Conservation (phyloP, 2,797 vertebrate genomes). For the Acomys russatus region DNA sequence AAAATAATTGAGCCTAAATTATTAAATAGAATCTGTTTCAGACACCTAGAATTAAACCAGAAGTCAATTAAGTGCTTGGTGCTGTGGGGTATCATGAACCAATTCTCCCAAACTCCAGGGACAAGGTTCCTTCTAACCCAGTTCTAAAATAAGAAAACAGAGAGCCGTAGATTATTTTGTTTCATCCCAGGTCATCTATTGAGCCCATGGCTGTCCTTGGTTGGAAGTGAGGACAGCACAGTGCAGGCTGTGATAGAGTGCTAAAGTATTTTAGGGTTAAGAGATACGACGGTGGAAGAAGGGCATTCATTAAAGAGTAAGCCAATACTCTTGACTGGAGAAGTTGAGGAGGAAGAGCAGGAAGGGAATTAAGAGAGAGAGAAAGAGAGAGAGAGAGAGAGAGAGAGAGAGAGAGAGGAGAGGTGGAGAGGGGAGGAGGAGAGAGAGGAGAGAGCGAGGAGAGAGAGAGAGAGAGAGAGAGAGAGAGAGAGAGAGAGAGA, state of each 20-base stretch:
- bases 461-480: neutral
- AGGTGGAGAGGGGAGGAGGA: no score
- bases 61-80: constrained; percentile 76
- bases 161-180: constrained; percentile 61
- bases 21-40: constrained; percentile 74
- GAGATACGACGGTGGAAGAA: neutral
- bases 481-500: neutral
- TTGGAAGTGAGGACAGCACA: neutral
- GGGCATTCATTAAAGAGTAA: neutral
- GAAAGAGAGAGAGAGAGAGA: neutral
- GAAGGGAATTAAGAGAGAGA: no score
- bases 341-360: no score
- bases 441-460: neutral
- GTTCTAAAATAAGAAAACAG: constrained; percentile 71
- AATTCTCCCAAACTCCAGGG: constrained; percentile 72
- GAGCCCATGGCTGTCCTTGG: constrained; percentile 26
- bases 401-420: neutral
- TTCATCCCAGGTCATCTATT: constrained; percentile 61
- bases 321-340: neutral
- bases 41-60: constrained; percentile 74
- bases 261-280: constrained; percentile 20
- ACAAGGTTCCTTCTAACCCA: constrained; percentile 64
- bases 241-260: neutral
- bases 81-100: constrained; percentile 72
- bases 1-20: constrained; percentile 78